Percentiles rank a stretch among this genome's conserved stretches.
These are phyloP conservation scores for Lasiommata megera DNA, from an alignment of 2,888 invertebrate species.

Conservation along the genomic window DNA sequence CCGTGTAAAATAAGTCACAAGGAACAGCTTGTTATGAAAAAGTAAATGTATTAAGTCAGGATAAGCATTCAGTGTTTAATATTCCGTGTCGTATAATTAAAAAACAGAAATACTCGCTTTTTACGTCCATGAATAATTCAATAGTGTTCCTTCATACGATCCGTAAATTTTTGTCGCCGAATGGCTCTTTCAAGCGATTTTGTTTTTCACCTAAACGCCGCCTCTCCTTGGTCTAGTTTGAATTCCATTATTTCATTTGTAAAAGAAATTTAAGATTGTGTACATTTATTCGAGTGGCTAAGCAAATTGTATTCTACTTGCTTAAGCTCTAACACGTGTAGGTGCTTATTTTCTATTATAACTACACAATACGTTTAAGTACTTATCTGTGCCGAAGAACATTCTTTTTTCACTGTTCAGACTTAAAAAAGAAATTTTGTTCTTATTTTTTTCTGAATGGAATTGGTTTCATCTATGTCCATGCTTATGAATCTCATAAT, in stretches of 20 bases:
- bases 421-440: not conserved
- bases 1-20: constrained; percentile 8
- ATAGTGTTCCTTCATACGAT: constrained; percentile 74
- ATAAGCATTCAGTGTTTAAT: constrained; percentile 67
- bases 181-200: constrained; percentile 56
- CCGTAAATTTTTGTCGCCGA: constrained; percentile 71
- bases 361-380: no score
- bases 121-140: constrained; percentile 79
- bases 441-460: no score
- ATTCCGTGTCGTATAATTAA: constrained; percentile 77
- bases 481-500: not conserved
- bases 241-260: constrained; percentile 14
- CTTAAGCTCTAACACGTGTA: not conserved
- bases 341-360: no score
- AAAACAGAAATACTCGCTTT: constrained; percentile 76
- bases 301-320: not conserved
- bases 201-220: constrained; percentile 48
- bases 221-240: constrained; percentile 30
- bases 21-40: constrained; percentile 26
- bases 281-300: not conserved
- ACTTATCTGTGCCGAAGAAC: no score
- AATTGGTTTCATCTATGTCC: no score
- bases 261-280: not conserved
- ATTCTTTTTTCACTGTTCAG: no score
- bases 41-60: constrained; percentile 48